Evolutionary conservation across 1,140 invertebrate genomes (phyloP).

Genomic region (Camponotus floridanus): DNA sequence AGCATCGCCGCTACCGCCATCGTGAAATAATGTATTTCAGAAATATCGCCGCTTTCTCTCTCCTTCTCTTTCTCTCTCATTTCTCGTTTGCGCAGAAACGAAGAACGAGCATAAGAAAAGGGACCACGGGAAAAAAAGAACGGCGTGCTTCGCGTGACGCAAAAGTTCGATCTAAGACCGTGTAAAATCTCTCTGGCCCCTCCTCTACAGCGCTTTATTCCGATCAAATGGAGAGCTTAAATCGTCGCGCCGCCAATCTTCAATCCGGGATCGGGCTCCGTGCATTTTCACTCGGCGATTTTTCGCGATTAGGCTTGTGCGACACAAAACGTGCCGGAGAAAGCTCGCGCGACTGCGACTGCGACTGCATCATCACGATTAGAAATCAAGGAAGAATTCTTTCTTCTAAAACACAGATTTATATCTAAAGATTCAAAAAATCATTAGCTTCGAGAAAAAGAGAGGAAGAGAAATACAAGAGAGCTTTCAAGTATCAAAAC

Average conservation of each 20-base stretch:
- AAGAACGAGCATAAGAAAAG: conserved; percentile 31
- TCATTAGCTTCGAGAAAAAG: neutral
- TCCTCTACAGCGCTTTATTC: no score
- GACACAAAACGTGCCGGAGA: conserved; percentile 67
- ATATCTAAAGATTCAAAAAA: conserved; percentile 10
- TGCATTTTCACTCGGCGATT: conserved; percentile 65
- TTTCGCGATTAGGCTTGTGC: conserved; percentile 60
- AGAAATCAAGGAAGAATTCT: conserved; percentile 72
- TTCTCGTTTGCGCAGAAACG: conserved; percentile 54
- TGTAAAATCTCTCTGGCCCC: no score
- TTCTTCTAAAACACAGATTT: neutral
- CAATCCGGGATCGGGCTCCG: conserved; percentile 29
- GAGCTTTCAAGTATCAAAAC: neutral
- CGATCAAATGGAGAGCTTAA: conserved; percentile 13
- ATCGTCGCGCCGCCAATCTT: conserved; percentile 21
- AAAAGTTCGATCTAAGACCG: conserved; percentile 49
- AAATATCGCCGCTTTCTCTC: conserved; percentile 77
- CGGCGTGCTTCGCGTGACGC: conserved; percentile 35
- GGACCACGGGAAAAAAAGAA: conserved; percentile 33
- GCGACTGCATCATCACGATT: conserved; percentile 64
- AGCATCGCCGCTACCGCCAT: conserved; percentile 66
- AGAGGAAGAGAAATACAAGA: neutral
- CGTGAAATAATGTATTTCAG: conserved; percentile 80
- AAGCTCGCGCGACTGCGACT: conserved; percentile 60
- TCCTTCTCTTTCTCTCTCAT: conserved; percentile 42